A percentile compares a stretch with the other conserved stretches of the same genome.
Conservation (phyloP, 2,888 invertebrate genomes). For the Oxytorus armatus region DNA sequence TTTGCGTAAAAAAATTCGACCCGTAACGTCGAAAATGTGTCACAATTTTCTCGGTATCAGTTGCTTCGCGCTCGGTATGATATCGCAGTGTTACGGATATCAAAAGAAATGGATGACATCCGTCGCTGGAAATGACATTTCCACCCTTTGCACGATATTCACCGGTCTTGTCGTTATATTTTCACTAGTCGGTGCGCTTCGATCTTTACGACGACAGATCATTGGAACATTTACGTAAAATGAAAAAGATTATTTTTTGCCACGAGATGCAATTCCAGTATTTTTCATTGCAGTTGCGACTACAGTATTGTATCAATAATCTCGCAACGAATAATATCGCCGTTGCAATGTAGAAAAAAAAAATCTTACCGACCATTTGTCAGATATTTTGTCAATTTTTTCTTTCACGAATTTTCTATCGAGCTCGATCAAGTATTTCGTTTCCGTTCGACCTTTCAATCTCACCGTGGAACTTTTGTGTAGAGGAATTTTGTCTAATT, state of each 20-base stretch:
- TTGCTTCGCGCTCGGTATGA: conserved; percentile 86
- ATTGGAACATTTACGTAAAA: conserved; percentile 29
- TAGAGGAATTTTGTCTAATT: no score
- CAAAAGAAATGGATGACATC: conserved; percentile 70
- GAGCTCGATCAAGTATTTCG: no score
- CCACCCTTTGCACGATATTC: conserved; percentile 62
- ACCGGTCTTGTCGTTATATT: conserved; percentile 71
- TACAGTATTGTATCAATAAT: no score
- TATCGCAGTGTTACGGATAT: conserved; percentile 79
- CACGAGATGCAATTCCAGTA: no score
- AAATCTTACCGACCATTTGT: no score
- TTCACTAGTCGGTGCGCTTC: conserved; percentile 72
- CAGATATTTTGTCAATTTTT: no score
- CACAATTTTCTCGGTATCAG: conserved; percentile 86
- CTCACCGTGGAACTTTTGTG: no score
- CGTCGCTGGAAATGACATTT: conserved; percentile 39
- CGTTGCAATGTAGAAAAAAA: no score
- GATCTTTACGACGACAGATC: conserved; percentile 69
- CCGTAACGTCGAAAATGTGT: conserved; percentile 85
- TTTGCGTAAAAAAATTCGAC: conserved; percentile 85
- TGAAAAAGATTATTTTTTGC: neutral
- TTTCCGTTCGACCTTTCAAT: no score
- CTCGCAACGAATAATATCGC: no score
- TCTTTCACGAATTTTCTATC: no score
- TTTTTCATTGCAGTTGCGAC: no score